These are phyloP conservation scores for Connochaetes taurinus DNA, from an alignment of 2,113 vertebrate species.

Conservation along the genomic window DNA sequence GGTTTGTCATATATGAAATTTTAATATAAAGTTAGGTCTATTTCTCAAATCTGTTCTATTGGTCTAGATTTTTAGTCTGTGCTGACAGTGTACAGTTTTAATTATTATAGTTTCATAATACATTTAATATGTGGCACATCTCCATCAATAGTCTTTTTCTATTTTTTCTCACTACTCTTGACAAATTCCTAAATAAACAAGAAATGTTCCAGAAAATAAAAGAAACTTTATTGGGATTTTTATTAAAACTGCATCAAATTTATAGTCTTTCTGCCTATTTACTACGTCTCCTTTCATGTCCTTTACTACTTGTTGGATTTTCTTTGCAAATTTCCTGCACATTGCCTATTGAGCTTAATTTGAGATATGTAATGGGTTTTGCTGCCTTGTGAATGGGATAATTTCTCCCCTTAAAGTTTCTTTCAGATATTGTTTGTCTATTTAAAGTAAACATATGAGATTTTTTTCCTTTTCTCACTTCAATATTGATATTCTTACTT, in stretches of 20 bases:
- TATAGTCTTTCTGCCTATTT: not conserved
- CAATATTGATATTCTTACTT: not conserved
- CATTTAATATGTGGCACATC: not conserved
- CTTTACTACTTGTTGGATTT: not conserved
- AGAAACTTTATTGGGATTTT: not conserved
- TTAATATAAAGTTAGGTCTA: not conserved
- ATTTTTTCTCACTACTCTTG: not conserved
- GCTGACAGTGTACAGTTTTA: not conserved
- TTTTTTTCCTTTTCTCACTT: not conserved
- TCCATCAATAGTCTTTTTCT: not conserved
- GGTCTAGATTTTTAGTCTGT: not conserved
- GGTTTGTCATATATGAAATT: not conserved
- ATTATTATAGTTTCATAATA: not conserved
- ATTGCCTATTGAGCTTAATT: not conserved
- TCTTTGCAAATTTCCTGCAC: not conserved
- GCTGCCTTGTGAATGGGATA: not conserved
- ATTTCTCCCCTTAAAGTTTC: slow-evolving; percentile 17
- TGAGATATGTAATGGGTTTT: not conserved
- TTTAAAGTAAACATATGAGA: slow-evolving; percentile 21
- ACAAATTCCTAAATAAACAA: not conserved
- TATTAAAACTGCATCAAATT: not conserved
- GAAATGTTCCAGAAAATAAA: not conserved
- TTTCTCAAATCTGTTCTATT: not conserved
- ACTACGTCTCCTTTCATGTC: not conserved
- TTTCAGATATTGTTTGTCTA: not conserved